Base-by-base conservation (phyloP, 2,797 vertebrate genomes). In the Hippoglossus hippoglossus region DNA sequence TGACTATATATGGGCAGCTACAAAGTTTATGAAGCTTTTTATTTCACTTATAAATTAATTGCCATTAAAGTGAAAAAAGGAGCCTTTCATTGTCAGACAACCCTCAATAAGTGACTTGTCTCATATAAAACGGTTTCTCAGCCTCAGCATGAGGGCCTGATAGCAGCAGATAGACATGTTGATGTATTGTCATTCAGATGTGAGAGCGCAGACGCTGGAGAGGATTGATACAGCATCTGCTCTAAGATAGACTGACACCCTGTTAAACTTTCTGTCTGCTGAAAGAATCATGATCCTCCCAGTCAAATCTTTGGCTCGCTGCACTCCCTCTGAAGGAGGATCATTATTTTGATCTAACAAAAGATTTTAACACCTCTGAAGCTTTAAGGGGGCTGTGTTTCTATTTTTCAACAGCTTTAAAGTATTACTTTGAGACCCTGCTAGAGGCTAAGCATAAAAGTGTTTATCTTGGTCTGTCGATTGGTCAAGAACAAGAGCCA, bases 11-110 rank as follows among this genome's bases (percentile, higher is more conserved):
- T 44, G 69, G 78, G 56, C 87, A 91, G 89, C 89, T 92, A 87
- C 65, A 75, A 79, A 77, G 31, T 92, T 92, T 91, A 92, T 91
- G 86, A 90, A 77, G 85, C 83, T 74, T 90, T 90, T 90, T 88
- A 91, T 82, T 72, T 63, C 55, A 44, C 81, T 54, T 85, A 66
- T 86, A 87, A 88, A 87, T 87, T 61, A 72, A 77, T 83, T 81
- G 75, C 78, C 50, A 81, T 73, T 60, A 81, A 80, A 81, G 58
- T 66, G 63, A 67, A 60, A 66, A 64, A 66, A 72, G 63, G 69
- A 81, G 65, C 47, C 59, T 73, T 77, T 84, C 66, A 75, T 71
- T 82, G 67, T 85, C 75, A 72, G 53, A 83, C 79, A 82, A 64
- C 41, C 68, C 72, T 71, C 68, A 80, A 63, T 69, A 70, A 65